These are phyloP conservation scores for Canis aureus DNA, from an alignment of 2,113 vertebrate species.

Conservation along the genomic window DNA sequence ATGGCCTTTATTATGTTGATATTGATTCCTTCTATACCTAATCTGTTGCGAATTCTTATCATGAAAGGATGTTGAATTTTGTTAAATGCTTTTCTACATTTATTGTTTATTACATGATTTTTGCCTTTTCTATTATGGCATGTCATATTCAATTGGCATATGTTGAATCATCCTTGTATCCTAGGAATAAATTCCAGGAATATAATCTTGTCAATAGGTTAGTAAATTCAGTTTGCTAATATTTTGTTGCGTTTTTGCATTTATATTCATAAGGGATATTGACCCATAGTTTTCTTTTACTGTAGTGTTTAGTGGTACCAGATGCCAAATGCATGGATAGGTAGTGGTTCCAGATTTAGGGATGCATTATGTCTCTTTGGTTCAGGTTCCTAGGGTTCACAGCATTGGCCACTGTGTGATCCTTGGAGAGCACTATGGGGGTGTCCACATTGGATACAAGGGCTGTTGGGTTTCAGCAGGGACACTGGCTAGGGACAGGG, in stretches of 20 bases:
- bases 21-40: background rate
- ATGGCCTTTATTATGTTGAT: background rate
- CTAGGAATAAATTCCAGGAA: background rate
- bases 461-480: background rate
- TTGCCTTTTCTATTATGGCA: background rate
- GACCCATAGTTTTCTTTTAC: background rate
- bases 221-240: background rate
- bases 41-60: background rate
- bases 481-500: background rate
- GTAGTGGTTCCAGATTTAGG: too few relatives aligned
- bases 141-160: background rate
- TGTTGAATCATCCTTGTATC: background rate
- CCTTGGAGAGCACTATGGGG: background rate
- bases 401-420: background rate
- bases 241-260: background rate
- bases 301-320: background rate
- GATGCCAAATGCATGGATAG: background rate
- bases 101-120: background rate
- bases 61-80: background rate
- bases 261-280: background rate
- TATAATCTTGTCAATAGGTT: background rate
- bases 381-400: background rate
- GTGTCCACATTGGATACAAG: background rate
- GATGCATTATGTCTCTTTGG: background rate
- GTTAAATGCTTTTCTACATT: background rate